Conservation (phyloP, 2,888 invertebrate species). For the Ecliptopera silaceata region DNA sequence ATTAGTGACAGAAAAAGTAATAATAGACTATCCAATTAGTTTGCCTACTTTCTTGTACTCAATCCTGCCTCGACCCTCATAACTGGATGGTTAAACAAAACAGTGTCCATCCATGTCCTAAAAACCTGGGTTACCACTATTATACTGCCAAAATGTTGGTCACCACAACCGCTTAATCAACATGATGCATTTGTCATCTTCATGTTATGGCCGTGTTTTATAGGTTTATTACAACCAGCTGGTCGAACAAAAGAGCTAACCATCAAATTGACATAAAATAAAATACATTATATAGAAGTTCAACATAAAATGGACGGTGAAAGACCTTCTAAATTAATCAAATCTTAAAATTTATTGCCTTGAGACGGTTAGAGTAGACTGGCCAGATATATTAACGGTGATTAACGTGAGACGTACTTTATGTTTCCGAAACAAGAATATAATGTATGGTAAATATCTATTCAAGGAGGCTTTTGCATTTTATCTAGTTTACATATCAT, state of each 20-base stretch:
- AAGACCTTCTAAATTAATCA: conserved; percentile 60
- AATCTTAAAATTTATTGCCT: conserved; percentile 63
- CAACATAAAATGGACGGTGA: conserved; percentile 43
- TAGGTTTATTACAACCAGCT: conserved; percentile 5
- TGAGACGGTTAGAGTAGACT: conserved; percentile 33
- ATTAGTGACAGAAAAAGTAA: background rate
- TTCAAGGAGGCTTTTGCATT: too few species aligned
- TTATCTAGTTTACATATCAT: too few species aligned
- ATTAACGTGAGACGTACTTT: conserved; percentile 27
- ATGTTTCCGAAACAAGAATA: too few species aligned
- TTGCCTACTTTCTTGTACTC: background rate
- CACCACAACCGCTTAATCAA: background rate
- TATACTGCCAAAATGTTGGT: background rate
- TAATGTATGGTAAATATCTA: too few species aligned
- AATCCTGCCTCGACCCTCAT: background rate
- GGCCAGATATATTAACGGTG: conserved; percentile 42
- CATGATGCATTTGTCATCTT: background rate
- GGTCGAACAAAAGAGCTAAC: conserved; percentile 11
- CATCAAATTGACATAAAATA: conserved; percentile 16
- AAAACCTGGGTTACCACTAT: background rate
- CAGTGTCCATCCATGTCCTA: background rate
- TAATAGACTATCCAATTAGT: background rate
- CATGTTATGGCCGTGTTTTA: background rate
- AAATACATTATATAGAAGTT: conserved; percentile 10
- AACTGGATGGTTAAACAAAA: background rate